phyloP scores from a whole-genome alignment of 2,888 invertebrate species.

The Loripinus fragilis region DNA sequence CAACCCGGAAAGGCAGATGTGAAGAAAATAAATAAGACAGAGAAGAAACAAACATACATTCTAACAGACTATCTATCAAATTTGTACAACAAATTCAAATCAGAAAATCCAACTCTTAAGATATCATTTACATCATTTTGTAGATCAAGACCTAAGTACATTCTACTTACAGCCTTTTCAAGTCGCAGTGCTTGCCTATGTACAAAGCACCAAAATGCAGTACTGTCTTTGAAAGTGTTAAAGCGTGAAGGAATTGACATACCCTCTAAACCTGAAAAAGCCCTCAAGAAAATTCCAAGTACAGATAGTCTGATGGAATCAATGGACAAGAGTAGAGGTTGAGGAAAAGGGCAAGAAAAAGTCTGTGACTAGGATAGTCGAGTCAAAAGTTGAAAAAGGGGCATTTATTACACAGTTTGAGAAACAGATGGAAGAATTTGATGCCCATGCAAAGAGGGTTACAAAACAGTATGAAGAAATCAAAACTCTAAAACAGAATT shows the following conservation, averaged over 20 bases:
- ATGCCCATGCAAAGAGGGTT: slow-evolving; percentile 45
- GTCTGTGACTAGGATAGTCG: slow-evolving; percentile 38
- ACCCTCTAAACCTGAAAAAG: slow-evolving; percentile 31
- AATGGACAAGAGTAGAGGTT: slow-evolving; percentile 39
- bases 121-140: slow-evolving; percentile 47
- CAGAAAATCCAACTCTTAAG: slow-evolving; percentile 43
- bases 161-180: slow-evolving; percentile 25
- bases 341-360: slow-evolving; percentile 46
- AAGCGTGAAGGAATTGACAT: slow-evolving; percentile 26
- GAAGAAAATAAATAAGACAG: slow-evolving; percentile 26
- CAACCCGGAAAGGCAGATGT: slow-evolving; percentile 45
- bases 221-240: slow-evolving; percentile 33
- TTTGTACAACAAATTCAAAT: slow-evolving; percentile 32
- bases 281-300: background rate
- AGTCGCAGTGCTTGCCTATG: slow-evolving; percentile 42
- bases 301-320: slow-evolving; percentile 11
- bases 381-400: background rate
- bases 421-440: slow-evolving; percentile 47
- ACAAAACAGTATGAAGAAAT: slow-evolving; percentile 49
- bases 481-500: slow-evolving; percentile 26
- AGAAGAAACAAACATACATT: slow-evolving; percentile 31
- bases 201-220: slow-evolving; percentile 48
- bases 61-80: slow-evolving; percentile 42
- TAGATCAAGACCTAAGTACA: slow-evolving; percentile 37
- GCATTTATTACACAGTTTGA: slow-evolving; percentile 30